Evolutionary conservation across 2,888 invertebrate genomes (phyloP), one percentile per base, ranked within the genome.

Genomic region (Craniophora ligustri): DNA sequence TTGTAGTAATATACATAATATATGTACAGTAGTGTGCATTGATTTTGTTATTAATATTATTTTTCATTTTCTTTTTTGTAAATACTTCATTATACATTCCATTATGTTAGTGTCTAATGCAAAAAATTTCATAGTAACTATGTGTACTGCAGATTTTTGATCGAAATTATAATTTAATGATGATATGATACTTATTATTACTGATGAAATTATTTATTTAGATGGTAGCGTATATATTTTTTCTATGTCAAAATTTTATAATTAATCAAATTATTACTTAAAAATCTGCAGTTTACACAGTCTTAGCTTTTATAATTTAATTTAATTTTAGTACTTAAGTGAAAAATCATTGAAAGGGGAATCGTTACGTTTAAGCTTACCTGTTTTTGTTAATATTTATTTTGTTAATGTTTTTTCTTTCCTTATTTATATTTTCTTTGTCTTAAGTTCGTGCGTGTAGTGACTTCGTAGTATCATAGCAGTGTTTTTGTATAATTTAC

Each of bases 321-420:
- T 51, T 48, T 8, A 51, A 54, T 31, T 30, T 54, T 76, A 79
- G 73, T 67, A 48, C 65, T 35, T 78, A 81, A 72, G 56, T 73
- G 42, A 76, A 66, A n/a, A 77, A 73, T 76, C 65, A 84, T 76
- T 75, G 65, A 85, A 85, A 76, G 93, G 93, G 93, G 92, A 92
- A 93, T 89, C 87, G 92, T 92, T 93, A 93, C 93, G 93, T 93
- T 93, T 93, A 93, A 88, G 90, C 87, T 84, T 82, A 78, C 77
- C 77, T 86, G 85, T 90, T 88, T 87, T 85, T 89, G 88, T 91
- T 92, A 84, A 85, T 87, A 87, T 88, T 89, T 87, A 88, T 89
- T 89, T 89, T 91, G 91, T 91, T 91, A 86, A 81, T 76, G 82
- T 86, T 89, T 79, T 87, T 75, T 86, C 84, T 81, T 82, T 79